Base-by-base conservation (phyloP, 2,113 vertebrate genomes). In the Vidua macroura region DNA sequence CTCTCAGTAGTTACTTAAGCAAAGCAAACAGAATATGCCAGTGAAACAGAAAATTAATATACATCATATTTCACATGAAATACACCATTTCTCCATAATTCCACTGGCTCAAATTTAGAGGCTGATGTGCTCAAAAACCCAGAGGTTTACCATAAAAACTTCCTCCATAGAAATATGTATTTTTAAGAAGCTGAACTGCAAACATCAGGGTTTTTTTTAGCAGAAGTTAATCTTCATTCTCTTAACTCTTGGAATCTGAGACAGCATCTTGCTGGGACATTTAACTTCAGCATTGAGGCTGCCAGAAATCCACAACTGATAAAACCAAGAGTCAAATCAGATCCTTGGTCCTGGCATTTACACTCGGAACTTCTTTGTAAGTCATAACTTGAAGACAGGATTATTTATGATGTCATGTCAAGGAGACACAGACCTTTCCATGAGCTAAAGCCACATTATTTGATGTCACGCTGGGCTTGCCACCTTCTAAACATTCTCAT, bases 41-140 rank as follows among this genome's bases (percentile, higher is more conserved):
- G 59, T 52, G 70, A 83, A 95, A 92, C 15, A 88, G 72, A 79
- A 91, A 68, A 91, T 88, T 69, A 78, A 93, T 63, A 78, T 24
- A 59, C 18, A 73, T 43, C 56, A 6, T 41, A 88, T 79, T 94
- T 95, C 75, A 67, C 66, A 66, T 30, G 62, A 92, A 76, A 86
- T 67, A 88, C 5, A 46, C n/a, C 11, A 72, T 94, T 83, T 86
- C 44, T 67, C 30, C 52, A 11, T 81, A 69, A 92, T 88, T 86
- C 51, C 37, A 75, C 22, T 23, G 27, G 69, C 76, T 83, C 83
- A 91, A 37, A 83, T 86, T 73, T 49, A 88, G 60, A 75, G 81
- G 60, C 48, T 49, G 63, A 60, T 49, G n/a, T 51, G 23, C 48
- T 82, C 74, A 83, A 19, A 28, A 94, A 83, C 17, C 18, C 60